Conservation (phyloP, 1,140 invertebrate genomes). For the Brachionus manjavacas region DNA sequence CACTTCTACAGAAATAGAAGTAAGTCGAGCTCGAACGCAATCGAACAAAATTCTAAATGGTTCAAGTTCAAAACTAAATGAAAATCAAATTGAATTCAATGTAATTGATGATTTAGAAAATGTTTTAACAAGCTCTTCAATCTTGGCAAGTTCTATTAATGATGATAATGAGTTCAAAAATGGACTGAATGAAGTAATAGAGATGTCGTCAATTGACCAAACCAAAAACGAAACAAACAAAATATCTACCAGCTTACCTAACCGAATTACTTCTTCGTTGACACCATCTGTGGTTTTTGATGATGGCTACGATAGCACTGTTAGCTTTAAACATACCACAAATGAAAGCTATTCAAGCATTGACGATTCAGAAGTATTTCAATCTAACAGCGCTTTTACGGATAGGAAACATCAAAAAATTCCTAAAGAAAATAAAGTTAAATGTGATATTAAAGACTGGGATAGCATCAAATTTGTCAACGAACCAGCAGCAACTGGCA, state of each 20-base stretch:
- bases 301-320: conserved; percentile 3
- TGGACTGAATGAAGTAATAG: not conserved
- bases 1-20: not conserved
- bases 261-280: not conserved
- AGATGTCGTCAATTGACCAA: not conserved
- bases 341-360: conserved; percentile 21
- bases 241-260: not conserved
- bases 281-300: not conserved
- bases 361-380: not conserved
- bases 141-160: not conserved
- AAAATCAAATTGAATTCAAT: not conserved
- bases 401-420: not conserved
- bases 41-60: not conserved
- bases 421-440: not conserved
- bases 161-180: not conserved
- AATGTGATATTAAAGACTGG: too few species aligned
- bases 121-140: not conserved
- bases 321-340: not conserved
- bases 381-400: not conserved
- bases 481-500: too few species aligned
- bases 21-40: not conserved
- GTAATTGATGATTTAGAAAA: not conserved
- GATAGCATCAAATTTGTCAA: too few species aligned
- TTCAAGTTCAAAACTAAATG: not conserved
- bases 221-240: not conserved